A percentile compares a stretch with the other conserved stretches of the same genome.
Evolutionary conservation across 2,797 vertebrate genomes (phyloP).

Genomic region (Schizopygopsis malacanthus): DNA sequence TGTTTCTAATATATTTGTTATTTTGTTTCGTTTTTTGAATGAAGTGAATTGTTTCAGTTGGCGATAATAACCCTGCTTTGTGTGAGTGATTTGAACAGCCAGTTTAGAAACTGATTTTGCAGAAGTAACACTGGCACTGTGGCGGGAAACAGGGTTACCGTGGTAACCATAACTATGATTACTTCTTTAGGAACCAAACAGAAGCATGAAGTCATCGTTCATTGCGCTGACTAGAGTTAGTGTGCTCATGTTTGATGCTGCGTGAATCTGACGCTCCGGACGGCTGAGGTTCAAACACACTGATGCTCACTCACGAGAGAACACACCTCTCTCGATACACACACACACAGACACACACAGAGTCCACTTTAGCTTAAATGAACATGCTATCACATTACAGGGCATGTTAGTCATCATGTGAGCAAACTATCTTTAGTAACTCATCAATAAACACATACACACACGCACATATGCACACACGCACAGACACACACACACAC

Average conservation of each 20-base stretch:
- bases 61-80: not conserved
- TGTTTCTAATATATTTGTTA: not conserved
- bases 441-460: not conserved
- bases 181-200: not conserved
- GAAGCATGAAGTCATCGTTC: not conserved
- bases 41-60: not conserved
- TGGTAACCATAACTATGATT: not conserved
- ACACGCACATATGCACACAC: too few relatives aligned
- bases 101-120: not conserved
- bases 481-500: too few relatives aligned
- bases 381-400: not conserved
- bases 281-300: not conserved
- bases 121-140: not conserved
- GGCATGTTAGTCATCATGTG: not conserved
- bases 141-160: not conserved
- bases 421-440: not conserved
- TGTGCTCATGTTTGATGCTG: slow-evolving; percentile 19
- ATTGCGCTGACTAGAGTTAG: not conserved
- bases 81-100: not conserved
- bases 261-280: slow-evolving; percentile 24
- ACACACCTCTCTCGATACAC: not conserved
- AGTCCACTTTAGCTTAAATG: too few relatives aligned
- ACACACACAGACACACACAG: too few relatives aligned
- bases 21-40: too few relatives aligned
- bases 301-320: slow-evolving; percentile 48